Evolutionary conservation across 2,113 vertebrate genomes (phyloP), one percentile per base, ranked within the genome.

Genomic region (Hippocampus comes): DNA sequence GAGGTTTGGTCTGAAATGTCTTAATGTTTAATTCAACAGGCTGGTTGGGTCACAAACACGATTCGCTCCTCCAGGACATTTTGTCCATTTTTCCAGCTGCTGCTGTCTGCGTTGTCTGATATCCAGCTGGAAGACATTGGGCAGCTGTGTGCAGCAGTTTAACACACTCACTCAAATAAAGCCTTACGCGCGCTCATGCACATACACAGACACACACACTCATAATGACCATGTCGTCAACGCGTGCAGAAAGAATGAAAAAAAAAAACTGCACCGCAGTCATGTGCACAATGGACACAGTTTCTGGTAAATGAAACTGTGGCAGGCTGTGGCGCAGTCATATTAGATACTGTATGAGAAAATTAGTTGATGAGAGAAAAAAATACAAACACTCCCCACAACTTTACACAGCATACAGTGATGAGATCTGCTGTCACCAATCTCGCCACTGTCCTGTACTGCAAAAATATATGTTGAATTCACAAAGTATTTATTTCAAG

Each of bases 21-120:
- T 9, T 73, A 76, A 68, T 55, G 79, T 83, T 60, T 71, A 71
- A 82, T 67, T 71, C 75, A 66, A 78, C 63, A 51, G 72, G 59
- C 68, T 78, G 61, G 65, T 57, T 57, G 57, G 68, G 73, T 78
- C 74, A 64, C 34, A 83, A 77, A 77, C 43, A 73, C 43, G 63
- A 75, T 77, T 73, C 75, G 69, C 77, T 76, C 51, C 70, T 84
- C 69, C 42, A 82, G 87, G 87, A 91, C 87, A 91, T 86, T 91
- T 80, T 90, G 87, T 91, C 86, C 88, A 84, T 86, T 88, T 88
- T 85, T 88, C 83, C 88, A 88, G 87, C 86, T 87, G 81, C 87
- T 88, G 84, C 79, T 85, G 86, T 79, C 79, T 84, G 72, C 80
- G 69, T 75, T 83, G 86, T 86, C 87, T 85, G 81, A 65, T 77